Percentiles rank a stretch among this genome's conserved stretches.
phyloP scores from a whole-genome alignment of 2,797 vertebrate species.

The Pyrrhura leucotis region DNA sequence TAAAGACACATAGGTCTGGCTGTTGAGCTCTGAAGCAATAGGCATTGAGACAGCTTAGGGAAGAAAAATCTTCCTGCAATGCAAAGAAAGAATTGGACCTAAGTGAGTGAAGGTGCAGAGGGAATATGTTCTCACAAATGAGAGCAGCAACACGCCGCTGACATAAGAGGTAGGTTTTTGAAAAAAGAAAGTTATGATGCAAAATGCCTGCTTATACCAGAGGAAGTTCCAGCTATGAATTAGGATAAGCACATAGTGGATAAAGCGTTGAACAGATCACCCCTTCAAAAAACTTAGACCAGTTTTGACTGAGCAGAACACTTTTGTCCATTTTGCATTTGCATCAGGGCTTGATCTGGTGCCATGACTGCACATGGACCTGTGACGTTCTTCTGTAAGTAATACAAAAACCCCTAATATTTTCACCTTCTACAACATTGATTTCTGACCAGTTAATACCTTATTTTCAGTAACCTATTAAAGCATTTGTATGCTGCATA shows the following conservation, averaged over 20 bases:
- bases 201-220: not conserved
- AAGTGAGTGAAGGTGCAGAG: not conserved
- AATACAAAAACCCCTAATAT: not conserved
- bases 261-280: not conserved
- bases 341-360: not conserved
- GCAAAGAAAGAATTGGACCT: not conserved
- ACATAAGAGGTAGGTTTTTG: not conserved
- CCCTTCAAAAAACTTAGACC: not conserved
- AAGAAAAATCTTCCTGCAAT: not conserved
- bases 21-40: not conserved
- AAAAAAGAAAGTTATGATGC: not conserved
- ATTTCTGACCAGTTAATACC: not conserved
- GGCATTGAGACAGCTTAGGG: accelerated
- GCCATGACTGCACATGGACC: not conserved
- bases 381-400: not conserved
- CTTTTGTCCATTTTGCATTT: not conserved
- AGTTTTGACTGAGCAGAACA: not conserved
- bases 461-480: not conserved
- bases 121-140: not conserved
- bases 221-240: not conserved
- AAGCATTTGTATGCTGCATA: not conserved
- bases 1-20: not conserved
- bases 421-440: not conserved
- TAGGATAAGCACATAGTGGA: not conserved
- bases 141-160: not conserved